These are phyloP conservation scores for Hippopotamus amphibius DNA, from an alignment of 2,113 vertebrate genomes.

Conservation along the genomic window DNA sequence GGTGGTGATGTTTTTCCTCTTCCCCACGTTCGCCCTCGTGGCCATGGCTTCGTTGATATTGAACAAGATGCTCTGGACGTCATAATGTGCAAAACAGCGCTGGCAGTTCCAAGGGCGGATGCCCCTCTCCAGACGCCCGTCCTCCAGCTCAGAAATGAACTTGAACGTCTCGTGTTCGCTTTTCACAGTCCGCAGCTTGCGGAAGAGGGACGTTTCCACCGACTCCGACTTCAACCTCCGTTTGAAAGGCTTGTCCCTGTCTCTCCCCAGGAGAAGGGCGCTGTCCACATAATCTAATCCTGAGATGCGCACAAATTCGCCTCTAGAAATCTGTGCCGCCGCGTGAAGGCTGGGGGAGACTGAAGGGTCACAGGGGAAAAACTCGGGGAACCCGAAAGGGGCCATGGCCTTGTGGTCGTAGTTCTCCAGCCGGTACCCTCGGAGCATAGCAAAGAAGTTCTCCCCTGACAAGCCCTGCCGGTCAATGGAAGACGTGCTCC, in stretches of 20 bases:
- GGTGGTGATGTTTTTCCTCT: constrained; percentile 97
- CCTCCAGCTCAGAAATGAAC: constrained; percentile 91
- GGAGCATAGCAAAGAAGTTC: constrained; percentile 94
- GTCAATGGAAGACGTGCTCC: constrained; percentile 98
- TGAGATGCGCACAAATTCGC: constrained; percentile 95
- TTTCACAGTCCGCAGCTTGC: constrained; percentile 94
- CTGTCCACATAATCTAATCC: constrained; percentile 94
- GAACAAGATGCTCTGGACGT: constrained; percentile 98
- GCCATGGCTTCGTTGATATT: constrained; percentile 97
- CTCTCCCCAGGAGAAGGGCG: constrained; percentile 91
- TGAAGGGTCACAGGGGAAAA: constrained; percentile 91
- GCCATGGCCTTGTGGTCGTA: constrained; percentile 91
- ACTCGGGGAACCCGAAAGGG: constrained; percentile 92
- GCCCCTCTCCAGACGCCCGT: constrained; percentile 88
- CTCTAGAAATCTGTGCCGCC: constrained; percentile 95
- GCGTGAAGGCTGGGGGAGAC: constrained; percentile 96
- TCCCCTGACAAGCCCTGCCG: constrained; percentile 94
- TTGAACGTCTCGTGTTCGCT: constrained; percentile 94
- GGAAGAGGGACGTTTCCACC: constrained; percentile 94
- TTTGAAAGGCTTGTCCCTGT: constrained; percentile 94
- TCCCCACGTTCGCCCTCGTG: constrained; percentile 91
- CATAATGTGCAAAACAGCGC: constrained; percentile 98
- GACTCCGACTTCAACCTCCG: constrained; percentile 93
- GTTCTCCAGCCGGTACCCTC: constrained; percentile 92
- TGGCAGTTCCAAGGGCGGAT: constrained; percentile 92